These are phyloP conservation scores for Lottia gigantea DNA, from an alignment of 2,888 invertebrate species.

Conservation along the genomic window DNA sequence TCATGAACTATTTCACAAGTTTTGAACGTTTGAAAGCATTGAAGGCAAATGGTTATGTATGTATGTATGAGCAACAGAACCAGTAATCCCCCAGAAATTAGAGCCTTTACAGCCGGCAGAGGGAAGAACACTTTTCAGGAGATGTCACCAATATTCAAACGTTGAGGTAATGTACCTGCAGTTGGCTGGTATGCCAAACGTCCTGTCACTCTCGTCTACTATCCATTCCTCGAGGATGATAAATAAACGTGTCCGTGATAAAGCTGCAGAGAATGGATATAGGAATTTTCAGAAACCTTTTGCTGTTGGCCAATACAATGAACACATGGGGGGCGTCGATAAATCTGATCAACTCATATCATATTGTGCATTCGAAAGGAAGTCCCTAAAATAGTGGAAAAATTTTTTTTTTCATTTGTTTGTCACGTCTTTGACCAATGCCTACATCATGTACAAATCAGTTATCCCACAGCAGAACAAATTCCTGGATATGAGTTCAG, in stretches of 20 bases:
- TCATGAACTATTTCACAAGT: background rate
- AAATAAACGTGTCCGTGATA: background rate
- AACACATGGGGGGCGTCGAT: background rate
- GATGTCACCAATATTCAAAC: conserved; percentile 1
- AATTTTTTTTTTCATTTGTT: background rate
- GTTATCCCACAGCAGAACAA: conserved; percentile 1
- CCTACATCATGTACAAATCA: background rate
- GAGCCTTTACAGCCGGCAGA: background rate
- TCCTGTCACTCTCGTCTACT: background rate
- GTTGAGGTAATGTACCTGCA: background rate
- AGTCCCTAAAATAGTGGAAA: background rate
- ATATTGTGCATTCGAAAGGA: background rate
- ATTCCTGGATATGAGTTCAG: background rate
- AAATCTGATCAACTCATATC: background rate
- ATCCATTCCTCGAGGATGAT: background rate
- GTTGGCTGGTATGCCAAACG: conserved; percentile 1
- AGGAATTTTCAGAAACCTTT: background rate
- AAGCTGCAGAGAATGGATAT: background rate
- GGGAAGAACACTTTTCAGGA: background rate
- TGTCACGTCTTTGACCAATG: background rate
- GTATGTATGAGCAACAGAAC: background rate
- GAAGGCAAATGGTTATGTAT: background rate
- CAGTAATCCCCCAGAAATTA: background rate
- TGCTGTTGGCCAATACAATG: background rate
- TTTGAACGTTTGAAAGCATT: background rate